These are phyloP conservation scores for Ericerus pela DNA, from an alignment of 1,140 invertebrate species.

Conservation along the genomic window DNA sequence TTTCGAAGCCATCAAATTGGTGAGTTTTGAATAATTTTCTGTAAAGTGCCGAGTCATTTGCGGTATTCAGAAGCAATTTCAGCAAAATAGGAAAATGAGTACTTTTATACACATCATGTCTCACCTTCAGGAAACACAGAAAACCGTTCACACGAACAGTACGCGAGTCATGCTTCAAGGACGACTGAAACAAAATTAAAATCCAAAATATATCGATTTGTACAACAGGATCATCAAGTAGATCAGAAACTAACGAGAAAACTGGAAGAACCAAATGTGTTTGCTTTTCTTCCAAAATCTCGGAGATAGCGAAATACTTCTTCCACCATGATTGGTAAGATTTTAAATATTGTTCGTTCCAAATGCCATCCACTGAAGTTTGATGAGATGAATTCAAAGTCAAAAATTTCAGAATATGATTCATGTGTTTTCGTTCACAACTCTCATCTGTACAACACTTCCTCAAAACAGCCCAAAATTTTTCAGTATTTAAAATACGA, in stretches of 20 bases:
- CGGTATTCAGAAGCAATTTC: not conserved
- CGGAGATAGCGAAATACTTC: slow-evolving; percentile 35
- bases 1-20: not conserved
- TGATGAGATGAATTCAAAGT: not conserved
- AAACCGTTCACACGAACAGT: not conserved
- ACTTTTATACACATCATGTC: not conserved
- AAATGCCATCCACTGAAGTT: not conserved
- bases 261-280: slow-evolving; percentile 40
- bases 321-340: slow-evolving; percentile 21
- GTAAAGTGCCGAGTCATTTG: not conserved
- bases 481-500: not conserved
- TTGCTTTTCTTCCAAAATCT: slow-evolving; percentile 44
- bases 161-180: not conserved
- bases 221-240: not conserved
- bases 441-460: not conserved
- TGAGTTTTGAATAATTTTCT: not conserved
- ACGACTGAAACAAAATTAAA: not conserved
- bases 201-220: not conserved
- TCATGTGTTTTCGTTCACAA: not conserved
- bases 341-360: too few relatives aligned
- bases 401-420: not conserved
- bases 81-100: not conserved
- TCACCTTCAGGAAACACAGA: not conserved
- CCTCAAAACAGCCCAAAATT: not conserved
- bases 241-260: not conserved